Evolutionary conservation across 37 sponge, comb jelly and placozoan genomes (phyloP).

Genomic region (Chondrilla cf. caribensis): DNA sequence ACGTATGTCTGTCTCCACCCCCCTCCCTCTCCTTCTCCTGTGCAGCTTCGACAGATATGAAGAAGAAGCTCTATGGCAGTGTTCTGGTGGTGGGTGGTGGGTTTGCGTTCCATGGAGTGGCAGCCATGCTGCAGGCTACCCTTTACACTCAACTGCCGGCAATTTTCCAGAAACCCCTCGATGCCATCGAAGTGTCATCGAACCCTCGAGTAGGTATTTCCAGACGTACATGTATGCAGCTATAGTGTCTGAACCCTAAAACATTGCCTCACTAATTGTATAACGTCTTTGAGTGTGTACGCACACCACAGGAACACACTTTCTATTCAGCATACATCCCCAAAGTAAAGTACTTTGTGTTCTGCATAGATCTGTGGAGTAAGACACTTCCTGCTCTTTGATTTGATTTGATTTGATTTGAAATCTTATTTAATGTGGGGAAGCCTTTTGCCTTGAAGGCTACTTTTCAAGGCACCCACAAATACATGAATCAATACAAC

Average conservation of each 20-base stretch:
- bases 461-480: too few relatives aligned
- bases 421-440: too few relatives aligned
- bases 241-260: too few relatives aligned
- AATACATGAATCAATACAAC: too few relatives aligned
- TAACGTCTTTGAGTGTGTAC: not conserved
- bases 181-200: conserved; percentile 67
- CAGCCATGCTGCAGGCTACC: conserved; percentile 53
- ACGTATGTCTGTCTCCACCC: too few relatives aligned
- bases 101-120: conserved; percentile 55
- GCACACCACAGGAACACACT: too few relatives aligned
- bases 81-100: conserved; percentile 86
- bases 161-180: conserved; percentile 17
- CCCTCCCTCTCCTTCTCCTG: not conserved
- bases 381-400: too few relatives aligned
- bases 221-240: not conserved
- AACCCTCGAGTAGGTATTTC: conserved; percentile 63
- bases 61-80: conserved; percentile 72
- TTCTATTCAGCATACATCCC: too few relatives aligned
- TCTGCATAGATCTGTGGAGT: too few relatives aligned
- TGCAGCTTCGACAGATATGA: conserved; percentile 74
- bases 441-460: too few relatives aligned
- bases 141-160: conserved; percentile 49
- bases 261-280: not conserved
- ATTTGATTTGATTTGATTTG: too few relatives aligned
- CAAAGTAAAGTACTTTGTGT: too few relatives aligned